Evolutionary conservation across 2,113 vertebrate genomes (phyloP), one percentile per base, ranked within the genome.

Genomic region (Bagarius yarrelli): DNA sequence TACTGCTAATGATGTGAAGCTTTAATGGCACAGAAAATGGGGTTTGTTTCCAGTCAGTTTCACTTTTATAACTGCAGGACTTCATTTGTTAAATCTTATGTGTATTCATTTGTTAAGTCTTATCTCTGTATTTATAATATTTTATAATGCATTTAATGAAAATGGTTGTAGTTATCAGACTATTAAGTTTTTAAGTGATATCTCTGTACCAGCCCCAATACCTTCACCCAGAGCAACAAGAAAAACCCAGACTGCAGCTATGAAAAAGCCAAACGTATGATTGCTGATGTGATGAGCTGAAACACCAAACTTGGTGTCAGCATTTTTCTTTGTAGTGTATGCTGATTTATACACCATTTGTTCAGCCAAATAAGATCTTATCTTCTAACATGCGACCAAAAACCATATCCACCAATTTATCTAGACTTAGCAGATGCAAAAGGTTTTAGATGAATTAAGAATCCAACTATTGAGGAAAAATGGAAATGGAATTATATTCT

Each of bases 121-220:
- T 25, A 67, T 4, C 16, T 25, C 18, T 53, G 2, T 47, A 19
- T 67, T 44, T 4, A 12, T 23, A 56, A 36, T 52, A 53, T 40
- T 36, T 15, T 27, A n/a, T 32, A 21, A 52, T 67, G 55, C 36
- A 55, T 52, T 50, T 21, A 63, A 76, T 9, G 19, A 13, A 64
- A 64, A 53, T 27, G 25, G 8, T 9, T 57, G 52, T 25, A 19
- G 59, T 25, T n/a, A 55, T 55, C 13, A 52, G 53, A 44, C 19
- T 36, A n/a, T 47, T 36, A 30, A 16, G 34, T 11, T 55, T 11
- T 55, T 12, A 63, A 5, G 23, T 55, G 59, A 67, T 83, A 89
- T 87, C 86, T 86, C 78, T 90, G 66, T 87, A 91, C 78, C 88
- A 88, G 50, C 84, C 87, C 87, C 88, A 90, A 14, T 85, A 81